A percentile compares a stretch with the other conserved stretches of the same genome.
phyloP scores from a whole-genome alignment of 2,113 vertebrate genomes.

The Crotophaga sulcirostris region DNA sequence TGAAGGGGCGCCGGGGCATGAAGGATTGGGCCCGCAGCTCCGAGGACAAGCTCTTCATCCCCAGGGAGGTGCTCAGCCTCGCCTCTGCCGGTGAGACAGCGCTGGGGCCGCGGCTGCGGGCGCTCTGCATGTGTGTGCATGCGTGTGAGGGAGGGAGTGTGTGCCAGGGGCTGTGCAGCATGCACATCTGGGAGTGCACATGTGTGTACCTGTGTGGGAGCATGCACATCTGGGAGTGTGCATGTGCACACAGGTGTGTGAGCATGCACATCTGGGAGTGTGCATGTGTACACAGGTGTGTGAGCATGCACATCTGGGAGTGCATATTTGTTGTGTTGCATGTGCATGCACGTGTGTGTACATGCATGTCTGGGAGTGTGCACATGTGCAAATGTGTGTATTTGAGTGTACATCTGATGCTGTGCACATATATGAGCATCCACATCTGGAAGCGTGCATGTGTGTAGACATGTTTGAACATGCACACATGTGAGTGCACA shows the following conservation, averaged over 20 bases:
- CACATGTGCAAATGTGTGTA: no score
- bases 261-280: background rate
- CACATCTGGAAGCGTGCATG: no score
- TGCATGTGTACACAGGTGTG: accelerated
- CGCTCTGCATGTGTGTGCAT: accelerated
- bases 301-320: background rate
- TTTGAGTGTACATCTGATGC: no score
- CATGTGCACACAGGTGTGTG: no score
- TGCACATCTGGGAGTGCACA: background rate
- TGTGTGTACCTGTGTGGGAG: background rate
- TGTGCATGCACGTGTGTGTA: accelerated
- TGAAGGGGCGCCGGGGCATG: slow-evolving; percentile 96
- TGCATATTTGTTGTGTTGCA: background rate
- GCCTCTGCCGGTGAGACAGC: slow-evolving; percentile 80
- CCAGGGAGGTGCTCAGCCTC: slow-evolving; percentile 92
- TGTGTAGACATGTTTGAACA: no score
- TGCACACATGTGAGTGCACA: accelerated
- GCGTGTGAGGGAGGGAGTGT: background rate
- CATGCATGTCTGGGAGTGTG: background rate
- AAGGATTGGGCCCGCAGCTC: slow-evolving; percentile 97
- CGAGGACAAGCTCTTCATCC: slow-evolving; percentile 97
- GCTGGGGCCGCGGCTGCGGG: background rate
- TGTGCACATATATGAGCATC: no score
- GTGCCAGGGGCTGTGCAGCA: no score
- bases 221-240: no score